Evolutionary conservation across 2,797 vertebrate species (phyloP), one percentile per base, ranked within the genome.

Genomic region (Chaetodon trifasciatus): DNA sequence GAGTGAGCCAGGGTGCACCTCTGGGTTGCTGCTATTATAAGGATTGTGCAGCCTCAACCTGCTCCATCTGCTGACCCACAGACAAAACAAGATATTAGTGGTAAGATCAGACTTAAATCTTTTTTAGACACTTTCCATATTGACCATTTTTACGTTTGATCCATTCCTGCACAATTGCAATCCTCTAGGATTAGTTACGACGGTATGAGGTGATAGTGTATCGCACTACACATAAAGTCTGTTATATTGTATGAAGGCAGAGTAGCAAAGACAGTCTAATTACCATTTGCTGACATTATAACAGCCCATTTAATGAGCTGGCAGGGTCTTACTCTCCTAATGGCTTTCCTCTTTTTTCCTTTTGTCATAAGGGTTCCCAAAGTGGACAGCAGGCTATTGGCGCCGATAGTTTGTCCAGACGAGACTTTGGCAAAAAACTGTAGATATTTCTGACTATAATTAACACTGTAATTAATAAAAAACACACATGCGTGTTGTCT

Each of bases 21-120:
- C 58, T 76, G 65, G 44, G 69, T 37, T 74, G 58, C 47, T 81
- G 80, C 72, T 78, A 64, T 78, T 72, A 75, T 74, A 73, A 84
- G 52, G 46, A 64, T 9, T 10, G 19, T 61, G 71, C 73, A 58
- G 78, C 66, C 52, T 74, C 57, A 64, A 70, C n/a, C 57, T 76
- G 81, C 44, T 79, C 5, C 0, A 57, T 67, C 55, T 76, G 83
- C 83, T 84, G 78, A 86, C 60, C 70, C 57, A 58, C 58, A 70
- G 76, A 81, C 50, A 66, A 79, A 85, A 74, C 60, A 76, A 69
- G 52, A 40, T 74, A 49, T 70, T 61, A 70, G 1, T 49, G 68
- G 42, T 66, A 66, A 65, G 2, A 52, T 74, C 53, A 62, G 23
- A 40, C 44, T 49, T 4, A 47, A 46, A 21, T 8, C 10, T 74